phyloP scores from a whole-genome alignment of 1,140 invertebrate species.

The Adelges cooleyi region DNA sequence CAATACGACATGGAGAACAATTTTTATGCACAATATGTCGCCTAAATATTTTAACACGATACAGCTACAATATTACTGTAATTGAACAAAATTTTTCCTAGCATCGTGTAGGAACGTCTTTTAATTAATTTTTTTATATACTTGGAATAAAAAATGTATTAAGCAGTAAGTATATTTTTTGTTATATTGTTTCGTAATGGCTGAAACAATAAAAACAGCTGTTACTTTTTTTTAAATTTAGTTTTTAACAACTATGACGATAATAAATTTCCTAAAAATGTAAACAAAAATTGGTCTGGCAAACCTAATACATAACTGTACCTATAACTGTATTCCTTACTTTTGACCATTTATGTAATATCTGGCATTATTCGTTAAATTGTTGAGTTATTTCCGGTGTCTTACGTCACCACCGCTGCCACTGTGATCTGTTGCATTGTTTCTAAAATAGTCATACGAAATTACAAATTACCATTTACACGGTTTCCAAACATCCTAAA shows the following conservation, averaged over 20 bases:
- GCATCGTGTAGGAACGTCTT: not conserved
- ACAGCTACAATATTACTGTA: constrained; percentile 19
- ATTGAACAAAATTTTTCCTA: not conserved
- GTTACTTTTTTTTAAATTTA: constrained; percentile 11
- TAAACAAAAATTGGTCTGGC: constrained; percentile 27
- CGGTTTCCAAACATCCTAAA: too few relatives aligned
- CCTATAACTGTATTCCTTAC: constrained; percentile 13
- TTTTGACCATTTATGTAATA: constrained; percentile 23
- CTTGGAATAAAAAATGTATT: constrained; percentile 19
- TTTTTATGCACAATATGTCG: constrained; percentile 7
- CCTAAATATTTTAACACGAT: constrained; percentile 1
- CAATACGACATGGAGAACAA: constrained; percentile 11
- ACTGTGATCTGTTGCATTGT: constrained; percentile 10
- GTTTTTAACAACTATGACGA: constrained; percentile 19
- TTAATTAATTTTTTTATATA: not conserved
- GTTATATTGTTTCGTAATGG: not conserved
- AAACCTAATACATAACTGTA: constrained; percentile 16
- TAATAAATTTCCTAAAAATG: constrained; percentile 18
- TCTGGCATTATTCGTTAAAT: constrained; percentile 21
- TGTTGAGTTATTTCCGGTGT: constrained; percentile 21
- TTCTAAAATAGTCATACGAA: constrained; percentile 3
- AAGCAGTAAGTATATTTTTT: constrained; percentile 23
- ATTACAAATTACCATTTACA: too few relatives aligned
- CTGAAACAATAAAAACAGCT: constrained; percentile 19
- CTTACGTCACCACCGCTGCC: constrained; percentile 6